Conservation (phyloP, 2,113 vertebrate genomes). For the Misgurnus anguillicaudatus region DNA sequence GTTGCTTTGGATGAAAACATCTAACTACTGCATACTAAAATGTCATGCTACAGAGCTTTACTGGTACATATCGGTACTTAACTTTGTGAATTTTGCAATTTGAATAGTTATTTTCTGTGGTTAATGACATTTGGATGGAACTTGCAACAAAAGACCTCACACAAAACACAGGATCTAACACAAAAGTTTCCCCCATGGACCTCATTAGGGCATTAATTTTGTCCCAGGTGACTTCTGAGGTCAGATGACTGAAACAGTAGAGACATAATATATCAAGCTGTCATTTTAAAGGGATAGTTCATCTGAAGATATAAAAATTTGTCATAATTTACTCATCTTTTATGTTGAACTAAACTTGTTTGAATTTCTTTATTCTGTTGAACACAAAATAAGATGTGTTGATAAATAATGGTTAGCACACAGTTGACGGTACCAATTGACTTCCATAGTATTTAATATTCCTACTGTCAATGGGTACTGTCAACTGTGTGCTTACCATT, state of each 20-base stretch:
- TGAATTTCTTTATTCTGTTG: too few relatives aligned
- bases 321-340: too few relatives aligned
- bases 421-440: too few relatives aligned
- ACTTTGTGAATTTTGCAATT: not conserved
- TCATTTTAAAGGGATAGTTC: not conserved
- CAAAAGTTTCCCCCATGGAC: not conserved
- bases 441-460: too few relatives aligned
- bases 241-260: not conserved
- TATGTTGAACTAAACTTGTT: too few relatives aligned
- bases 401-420: too few relatives aligned
- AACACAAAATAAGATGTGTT: too few relatives aligned
- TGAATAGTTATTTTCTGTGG: not conserved
- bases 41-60: not conserved
- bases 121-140: not conserved
- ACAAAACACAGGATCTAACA: not conserved
- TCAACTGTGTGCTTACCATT: too few relatives aligned
- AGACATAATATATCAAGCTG: not conserved
- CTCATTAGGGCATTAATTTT: conserved; percentile 13
- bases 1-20: too few relatives aligned
- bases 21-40: too few relatives aligned
- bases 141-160: not conserved
- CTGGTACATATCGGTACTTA: not conserved
- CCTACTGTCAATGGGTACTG: too few relatives aligned
- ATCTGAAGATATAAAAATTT: too few relatives aligned
- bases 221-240: not conserved